These are phyloP conservation scores for Plemyria rubiginata DNA, from an alignment of 2,888 invertebrate species.

Conservation along the genomic window DNA sequence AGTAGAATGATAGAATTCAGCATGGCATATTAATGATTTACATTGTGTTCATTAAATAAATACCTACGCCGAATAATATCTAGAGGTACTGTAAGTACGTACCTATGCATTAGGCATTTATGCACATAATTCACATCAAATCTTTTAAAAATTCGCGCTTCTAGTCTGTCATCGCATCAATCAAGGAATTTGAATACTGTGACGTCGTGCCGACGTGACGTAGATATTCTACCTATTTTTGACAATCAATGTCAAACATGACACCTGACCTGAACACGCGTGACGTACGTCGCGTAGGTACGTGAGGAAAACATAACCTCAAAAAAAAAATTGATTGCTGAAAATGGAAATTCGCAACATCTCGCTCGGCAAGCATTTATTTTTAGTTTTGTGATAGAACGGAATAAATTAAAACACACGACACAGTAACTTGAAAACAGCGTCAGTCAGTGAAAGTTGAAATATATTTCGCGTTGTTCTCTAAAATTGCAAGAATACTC, in stretches of 20 bases:
- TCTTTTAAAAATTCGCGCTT: neutral
- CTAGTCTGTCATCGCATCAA: neutral
- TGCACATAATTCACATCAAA: no score
- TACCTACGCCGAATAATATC: no score
- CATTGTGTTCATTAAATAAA: no score
- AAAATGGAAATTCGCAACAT: neutral
- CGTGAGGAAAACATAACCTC: slow-evolving; percentile 18
- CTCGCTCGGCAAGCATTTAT: neutral
- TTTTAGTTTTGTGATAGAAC: slow-evolving; percentile 1
- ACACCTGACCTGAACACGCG: slow-evolving; percentile 11
- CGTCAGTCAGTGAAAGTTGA: slow-evolving; percentile 6
- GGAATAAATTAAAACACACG: slow-evolving; percentile 1
- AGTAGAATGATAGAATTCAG: no score
- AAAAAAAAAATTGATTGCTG: no score
- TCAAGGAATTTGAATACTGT: neutral
- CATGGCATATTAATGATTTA: no score
- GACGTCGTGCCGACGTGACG: neutral
- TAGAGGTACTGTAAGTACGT: no score
- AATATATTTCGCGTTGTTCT: neutral
- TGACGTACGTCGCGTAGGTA: neutral
- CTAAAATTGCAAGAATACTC: slow-evolving; percentile 12
- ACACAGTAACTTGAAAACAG: slow-evolving; percentile 5
- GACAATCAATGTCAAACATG: slow-evolving; percentile 14
- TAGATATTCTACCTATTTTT: neutral
- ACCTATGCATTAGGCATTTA: no score